Evolutionary conservation across 2,113 vertebrate genomes (phyloP).

Genomic region (Mugil cephalus): DNA sequence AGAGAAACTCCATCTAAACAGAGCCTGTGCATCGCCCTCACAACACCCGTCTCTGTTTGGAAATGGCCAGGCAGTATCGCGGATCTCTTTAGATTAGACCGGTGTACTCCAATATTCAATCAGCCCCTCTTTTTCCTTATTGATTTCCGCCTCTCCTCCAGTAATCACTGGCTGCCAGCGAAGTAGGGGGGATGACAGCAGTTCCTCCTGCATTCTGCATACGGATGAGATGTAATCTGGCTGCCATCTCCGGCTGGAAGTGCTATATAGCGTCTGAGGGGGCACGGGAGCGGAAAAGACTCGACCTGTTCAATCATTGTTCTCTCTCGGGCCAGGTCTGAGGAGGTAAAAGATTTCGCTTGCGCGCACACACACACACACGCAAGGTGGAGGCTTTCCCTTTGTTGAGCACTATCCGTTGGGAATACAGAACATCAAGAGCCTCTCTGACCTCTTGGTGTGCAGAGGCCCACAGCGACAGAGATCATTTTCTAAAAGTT

Average conservation of each 20-base stretch:
- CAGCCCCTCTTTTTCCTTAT: constrained; percentile 62
- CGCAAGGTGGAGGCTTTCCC: neutral
- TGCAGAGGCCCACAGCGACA: constrained; percentile 1
- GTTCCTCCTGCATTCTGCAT: constrained; percentile 59
- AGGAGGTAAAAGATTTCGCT: constrained; percentile 21
- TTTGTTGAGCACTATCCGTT: constrained; percentile 13
- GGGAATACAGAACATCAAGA: constrained; percentile 4
- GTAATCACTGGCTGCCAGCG: constrained; percentile 69
- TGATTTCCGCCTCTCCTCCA: constrained; percentile 57
- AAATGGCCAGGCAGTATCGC: constrained; percentile 42
- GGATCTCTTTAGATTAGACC: constrained; percentile 56
- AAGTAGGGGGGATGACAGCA: constrained; percentile 54
- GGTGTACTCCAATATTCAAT: constrained; percentile 50
- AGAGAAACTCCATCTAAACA: constrained; percentile 37
- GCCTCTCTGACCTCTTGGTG: constrained; percentile 14
- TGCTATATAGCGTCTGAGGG: constrained; percentile 6
- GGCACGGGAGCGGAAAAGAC: constrained; percentile 66
- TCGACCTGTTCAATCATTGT: constrained; percentile 64
- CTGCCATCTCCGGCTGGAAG: constrained; percentile 67
- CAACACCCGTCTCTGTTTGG: constrained; percentile 37
- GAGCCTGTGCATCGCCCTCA: neutral
- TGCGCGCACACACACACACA: constrained; percentile 32
- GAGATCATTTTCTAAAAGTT: constrained; percentile 16
- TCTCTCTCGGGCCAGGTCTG: constrained; percentile 16
- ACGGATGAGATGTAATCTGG: constrained; percentile 72